Conservation (phyloP, 1,140 invertebrate species). For the Drosophila kanapiae region DNA sequence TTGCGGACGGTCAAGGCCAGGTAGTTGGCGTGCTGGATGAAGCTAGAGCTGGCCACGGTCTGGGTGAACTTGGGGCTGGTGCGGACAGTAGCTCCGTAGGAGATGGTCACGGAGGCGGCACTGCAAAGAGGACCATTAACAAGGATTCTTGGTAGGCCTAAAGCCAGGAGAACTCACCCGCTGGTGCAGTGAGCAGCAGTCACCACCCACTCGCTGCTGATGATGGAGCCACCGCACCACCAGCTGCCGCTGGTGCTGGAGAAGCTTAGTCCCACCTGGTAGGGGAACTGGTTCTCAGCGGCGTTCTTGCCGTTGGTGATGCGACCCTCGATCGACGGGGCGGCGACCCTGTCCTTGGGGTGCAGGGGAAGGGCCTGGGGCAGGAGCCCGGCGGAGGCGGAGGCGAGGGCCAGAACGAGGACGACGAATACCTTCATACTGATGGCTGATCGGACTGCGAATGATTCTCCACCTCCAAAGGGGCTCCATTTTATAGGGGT, state of each 20-base stretch:
- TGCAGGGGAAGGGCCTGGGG: constrained; percentile 43
- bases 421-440: constrained; percentile 76
- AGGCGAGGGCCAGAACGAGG: constrained; percentile 69
- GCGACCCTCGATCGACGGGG: constrained; percentile 58
- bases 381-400: constrained; percentile 65
- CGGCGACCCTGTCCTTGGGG: constrained; percentile 48
- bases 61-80: constrained; percentile 34
- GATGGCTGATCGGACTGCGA: constrained; percentile 54
- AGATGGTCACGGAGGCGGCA: constrained; percentile 44
- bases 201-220: constrained; percentile 86
- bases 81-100: constrained; percentile 59
- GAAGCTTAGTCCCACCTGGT: constrained; percentile 86
- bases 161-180: constrained; percentile 28
- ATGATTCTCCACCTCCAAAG: constrained; percentile 23
- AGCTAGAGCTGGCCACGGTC: constrained; percentile 39
- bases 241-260: constrained; percentile 62
- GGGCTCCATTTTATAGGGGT: constrained; percentile 2
- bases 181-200: constrained; percentile 87
- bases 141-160: neutral
- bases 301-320: constrained; percentile 73
- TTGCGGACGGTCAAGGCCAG: constrained; percentile 40
- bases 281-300: constrained; percentile 85
- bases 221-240: constrained; percentile 88
- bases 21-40: constrained; percentile 58
- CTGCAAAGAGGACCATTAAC: constrained; percentile 28